These are phyloP conservation scores for sheep (Ovis aries) DNA, from an alignment of 2,113 vertebrate species.

Conservation along the genomic window DNA sequence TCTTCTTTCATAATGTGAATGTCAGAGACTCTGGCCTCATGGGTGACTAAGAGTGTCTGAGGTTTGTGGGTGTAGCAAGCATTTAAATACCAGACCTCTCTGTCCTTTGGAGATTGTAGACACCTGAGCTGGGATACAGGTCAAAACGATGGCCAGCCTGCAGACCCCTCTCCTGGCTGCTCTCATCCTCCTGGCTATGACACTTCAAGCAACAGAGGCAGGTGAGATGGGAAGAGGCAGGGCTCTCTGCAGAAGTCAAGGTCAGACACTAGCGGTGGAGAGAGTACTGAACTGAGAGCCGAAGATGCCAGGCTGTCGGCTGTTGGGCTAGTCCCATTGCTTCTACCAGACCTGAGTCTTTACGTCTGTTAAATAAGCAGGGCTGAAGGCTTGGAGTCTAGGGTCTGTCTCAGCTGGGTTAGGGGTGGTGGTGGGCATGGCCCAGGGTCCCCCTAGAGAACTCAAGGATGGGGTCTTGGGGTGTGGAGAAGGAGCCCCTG, in stretches of 20 bases:
- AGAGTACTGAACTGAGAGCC: neutral
- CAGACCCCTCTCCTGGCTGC: neutral
- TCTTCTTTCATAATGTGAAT: conserved; percentile 59
- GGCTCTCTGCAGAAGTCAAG: neutral
- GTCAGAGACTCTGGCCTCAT: conserved; percentile 16
- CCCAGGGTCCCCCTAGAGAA: neutral
- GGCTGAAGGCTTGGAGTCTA: neutral
- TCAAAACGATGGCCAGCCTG: conserved; percentile 43
- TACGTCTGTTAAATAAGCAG: neutral
- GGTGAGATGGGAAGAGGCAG: conserved; percentile 41
- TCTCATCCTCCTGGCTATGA: conserved; percentile 27
- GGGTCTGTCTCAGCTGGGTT: neutral
- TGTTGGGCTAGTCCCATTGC: accelerated
- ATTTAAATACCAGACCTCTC: conserved; percentile 45
- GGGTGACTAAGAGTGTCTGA: conserved; percentile 57
- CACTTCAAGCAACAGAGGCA: neutral
- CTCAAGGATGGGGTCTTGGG: neutral
- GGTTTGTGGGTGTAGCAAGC: neutral
- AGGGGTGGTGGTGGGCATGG: neutral
- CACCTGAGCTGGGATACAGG: neutral
- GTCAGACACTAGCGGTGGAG: neutral
- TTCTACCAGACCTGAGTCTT: neutral
- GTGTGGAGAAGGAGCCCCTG: neutral
- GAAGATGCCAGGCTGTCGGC: neutral
- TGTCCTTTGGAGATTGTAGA: neutral